Conservation (phyloP, 2,888 invertebrate genomes). For the Encarsia formosa region DNA sequence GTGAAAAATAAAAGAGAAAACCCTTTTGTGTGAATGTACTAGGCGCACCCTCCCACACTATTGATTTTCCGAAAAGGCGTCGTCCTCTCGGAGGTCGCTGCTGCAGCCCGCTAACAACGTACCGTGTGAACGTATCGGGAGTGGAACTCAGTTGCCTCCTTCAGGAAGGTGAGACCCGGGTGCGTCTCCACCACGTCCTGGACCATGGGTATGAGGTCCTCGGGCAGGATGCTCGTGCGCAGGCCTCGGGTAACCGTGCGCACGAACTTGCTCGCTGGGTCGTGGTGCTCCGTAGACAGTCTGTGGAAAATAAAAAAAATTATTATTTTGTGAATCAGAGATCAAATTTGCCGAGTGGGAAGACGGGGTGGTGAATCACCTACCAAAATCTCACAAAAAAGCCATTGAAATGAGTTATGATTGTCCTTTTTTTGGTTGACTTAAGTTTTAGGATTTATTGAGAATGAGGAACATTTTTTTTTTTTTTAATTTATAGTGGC, state of each 20-base stretch:
- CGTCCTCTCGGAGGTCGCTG: conserved; percentile 4
- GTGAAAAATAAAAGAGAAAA: no score
- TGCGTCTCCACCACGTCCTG: conserved; percentile 99
- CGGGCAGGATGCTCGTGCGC: conserved; percentile 68
- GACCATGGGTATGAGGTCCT: conserved; percentile 89
- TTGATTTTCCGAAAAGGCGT: conserved; percentile 21
- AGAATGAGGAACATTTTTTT: no score
- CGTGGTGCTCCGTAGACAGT: conserved; percentile 77
- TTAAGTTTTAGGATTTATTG: no score
- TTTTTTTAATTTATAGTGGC: no score
- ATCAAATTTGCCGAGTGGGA: no score
- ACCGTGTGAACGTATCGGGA: conserved; percentile 98
- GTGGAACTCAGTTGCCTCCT: conserved; percentile 98
- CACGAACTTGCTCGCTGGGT: conserved; percentile 84
- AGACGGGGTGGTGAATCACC: conserved; percentile 2
- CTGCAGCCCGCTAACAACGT: conserved; percentile 25
- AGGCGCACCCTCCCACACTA: no score
- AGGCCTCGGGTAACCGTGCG: conserved; percentile 76
- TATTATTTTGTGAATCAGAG: no score
- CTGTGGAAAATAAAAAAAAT: conserved; percentile 58
- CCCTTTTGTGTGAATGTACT: no score
- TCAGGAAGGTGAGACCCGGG: conserved; percentile 94
- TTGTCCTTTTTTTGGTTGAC: no score
- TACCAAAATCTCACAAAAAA: background rate
- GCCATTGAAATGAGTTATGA: no score